Evolutionary conservation across 2,113 vertebrate genomes (phyloP).

Genomic region (Sialia sialis): DNA sequence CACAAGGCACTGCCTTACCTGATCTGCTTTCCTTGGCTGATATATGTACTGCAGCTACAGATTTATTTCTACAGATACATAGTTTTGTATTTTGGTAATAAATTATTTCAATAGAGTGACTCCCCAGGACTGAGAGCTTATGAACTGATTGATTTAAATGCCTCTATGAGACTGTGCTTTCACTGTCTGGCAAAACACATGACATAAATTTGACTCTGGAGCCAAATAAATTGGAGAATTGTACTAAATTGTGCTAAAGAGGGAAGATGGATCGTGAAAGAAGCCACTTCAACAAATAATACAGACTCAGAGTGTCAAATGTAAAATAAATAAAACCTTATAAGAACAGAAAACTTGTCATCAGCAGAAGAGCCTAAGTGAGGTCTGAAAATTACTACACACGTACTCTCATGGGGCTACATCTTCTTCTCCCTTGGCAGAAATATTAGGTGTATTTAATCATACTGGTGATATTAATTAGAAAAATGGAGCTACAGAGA

Average conservation of each 20-base stretch:
- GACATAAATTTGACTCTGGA: slow-evolving; percentile 22
- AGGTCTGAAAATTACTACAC: background rate
- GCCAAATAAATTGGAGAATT: slow-evolving; percentile 23
- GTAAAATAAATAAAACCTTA: background rate
- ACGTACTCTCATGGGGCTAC: background rate
- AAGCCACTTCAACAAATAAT: background rate
- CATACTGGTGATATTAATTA: background rate
- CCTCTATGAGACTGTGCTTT: background rate
- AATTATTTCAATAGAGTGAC: background rate
- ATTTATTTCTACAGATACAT: background rate
- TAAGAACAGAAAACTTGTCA: background rate
- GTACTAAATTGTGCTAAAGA: slow-evolving; percentile 18
- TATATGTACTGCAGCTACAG: background rate
- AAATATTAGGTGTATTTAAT: background rate
- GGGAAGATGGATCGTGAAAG: background rate
- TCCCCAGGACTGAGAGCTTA: background rate
- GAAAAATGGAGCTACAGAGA: background rate
- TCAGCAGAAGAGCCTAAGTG: background rate
- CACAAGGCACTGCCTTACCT: background rate
- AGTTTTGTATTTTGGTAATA: slow-evolving; percentile 5
- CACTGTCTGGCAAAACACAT: slow-evolving; percentile 2
- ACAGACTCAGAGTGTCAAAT: background rate
- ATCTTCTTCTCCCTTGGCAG: background rate
- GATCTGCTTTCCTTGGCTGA: background rate
- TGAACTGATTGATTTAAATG: slow-evolving; percentile 43